Base-by-base conservation (phyloP, 2,797 vertebrate genomes). In the Gila robusta region DNA sequence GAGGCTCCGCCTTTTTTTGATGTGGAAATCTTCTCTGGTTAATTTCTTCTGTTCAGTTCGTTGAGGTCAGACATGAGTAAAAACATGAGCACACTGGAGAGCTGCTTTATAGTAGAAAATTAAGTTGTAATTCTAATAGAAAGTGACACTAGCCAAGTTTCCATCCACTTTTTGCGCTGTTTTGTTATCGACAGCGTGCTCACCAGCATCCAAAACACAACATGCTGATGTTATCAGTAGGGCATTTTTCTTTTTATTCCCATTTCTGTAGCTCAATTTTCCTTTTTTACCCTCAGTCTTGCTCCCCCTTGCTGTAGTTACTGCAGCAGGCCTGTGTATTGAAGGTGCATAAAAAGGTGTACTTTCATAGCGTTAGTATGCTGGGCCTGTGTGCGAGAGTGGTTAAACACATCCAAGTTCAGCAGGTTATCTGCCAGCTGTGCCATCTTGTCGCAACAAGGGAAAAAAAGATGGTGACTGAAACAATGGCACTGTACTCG, bases 201-300 rank as follows among this genome's bases (percentile, higher is more conserved):
- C 21, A 23, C 35, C 26, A 32, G 37, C 69, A 71, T 41, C 28
- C 17, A 66, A 23, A 83, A 66, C n/a, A 44, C 47, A 54, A 39
- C 28, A 35, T 16, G 12, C 23, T 56, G 47, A 19, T 56, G 32
- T 49, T 78, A 71, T 72, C 62, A 47, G 78, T 23, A 66, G 39
- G 26, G 26, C 10, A 23, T 86, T 90, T 89, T 87, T 86, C 83
- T 88, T n/a, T 12, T 37, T 54, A 73, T 89, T 80, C 83, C 28
- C 52, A 72, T 79, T 88, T 88, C 91, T 93, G 88, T 47, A 71
- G 6, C 54, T 80, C 66, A 59, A 16, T 69, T 90, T 81, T 44
- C 23, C 56, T 28, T 72, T 81, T 54, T 71, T 39, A 11, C 87
- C 88, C 67, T 86, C 78, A 80, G 17, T 85, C 59, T 12, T 85